A percentile compares a stretch with the other conserved stretches of the same genome.
These are phyloP conservation scores for Anas bahamensis DNA, from an alignment of 2,797 vertebrate genomes.

Conservation along the genomic window DNA sequence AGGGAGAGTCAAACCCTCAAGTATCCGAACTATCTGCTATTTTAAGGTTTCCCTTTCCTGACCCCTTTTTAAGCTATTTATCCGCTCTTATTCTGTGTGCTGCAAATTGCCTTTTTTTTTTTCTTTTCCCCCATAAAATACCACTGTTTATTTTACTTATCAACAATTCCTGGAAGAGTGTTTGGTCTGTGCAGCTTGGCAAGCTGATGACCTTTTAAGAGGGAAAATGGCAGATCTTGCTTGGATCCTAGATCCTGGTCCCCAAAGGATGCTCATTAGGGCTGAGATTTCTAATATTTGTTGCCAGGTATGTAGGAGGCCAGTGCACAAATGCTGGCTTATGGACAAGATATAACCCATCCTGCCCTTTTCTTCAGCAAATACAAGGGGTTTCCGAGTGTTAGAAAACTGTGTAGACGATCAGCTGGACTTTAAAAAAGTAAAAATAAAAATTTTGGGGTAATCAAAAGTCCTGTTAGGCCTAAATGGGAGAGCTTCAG, in stretches of 20 bases:
- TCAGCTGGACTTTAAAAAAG: background rate
- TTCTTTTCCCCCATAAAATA: background rate
- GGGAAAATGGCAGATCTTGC: background rate
- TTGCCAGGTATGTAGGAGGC: background rate
- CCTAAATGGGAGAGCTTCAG: background rate
- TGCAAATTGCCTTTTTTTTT: background rate
- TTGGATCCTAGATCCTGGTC: background rate
- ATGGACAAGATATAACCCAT: background rate
- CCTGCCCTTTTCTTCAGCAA: background rate
- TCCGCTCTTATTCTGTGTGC: background rate
- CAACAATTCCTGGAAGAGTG: background rate
- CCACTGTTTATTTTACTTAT: background rate
- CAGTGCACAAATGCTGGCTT: background rate
- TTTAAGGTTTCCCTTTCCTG: background rate
- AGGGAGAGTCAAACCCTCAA: background rate
- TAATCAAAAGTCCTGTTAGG: background rate
- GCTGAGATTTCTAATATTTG: background rate
- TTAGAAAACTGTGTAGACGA: background rate
- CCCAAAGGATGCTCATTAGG: background rate
- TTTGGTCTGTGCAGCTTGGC: background rate
- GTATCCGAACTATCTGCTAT: background rate
- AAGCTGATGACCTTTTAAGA: background rate
- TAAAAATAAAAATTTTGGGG: fast-evolving
- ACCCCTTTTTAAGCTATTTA: background rate
- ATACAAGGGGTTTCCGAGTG: background rate